Base-by-base conservation (phyloP, 2,113 vertebrate species). In the Psilopogon haemacephalus region DNA sequence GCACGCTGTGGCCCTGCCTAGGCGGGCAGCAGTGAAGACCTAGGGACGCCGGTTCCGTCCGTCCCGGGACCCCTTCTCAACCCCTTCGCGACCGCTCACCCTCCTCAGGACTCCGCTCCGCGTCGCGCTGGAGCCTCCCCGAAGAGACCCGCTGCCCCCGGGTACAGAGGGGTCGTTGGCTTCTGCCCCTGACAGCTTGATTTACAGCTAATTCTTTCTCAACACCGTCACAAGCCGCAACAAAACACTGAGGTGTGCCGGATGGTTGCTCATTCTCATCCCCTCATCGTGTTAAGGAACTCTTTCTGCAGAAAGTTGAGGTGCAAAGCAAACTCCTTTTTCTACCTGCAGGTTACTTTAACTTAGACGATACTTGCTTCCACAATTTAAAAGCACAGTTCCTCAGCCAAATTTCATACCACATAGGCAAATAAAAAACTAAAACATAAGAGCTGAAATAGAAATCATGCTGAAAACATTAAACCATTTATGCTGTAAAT, bases 391-490 rank as follows among this genome's bases (percentile, higher is more conserved):
- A 81, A 83, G 11, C 55, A 76, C 67, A 44, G 17, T 24, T 93
- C 65, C 70, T 67, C 42, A 74, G 83, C 80, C 91, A 94, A 84
- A 87, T 89, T 89, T 94, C 86, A 73, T 84, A 74, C 33, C 94
- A 62, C 50, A 19, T 4, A 82, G 69, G 50, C 75, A 95, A 94
- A 89, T 91, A 63, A 74, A 93, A 93, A 35, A 18, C 23, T 27
- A 86, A 92, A 88, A 56, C 37, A 3, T 62, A 52, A 92, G 75
- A 64, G 38, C 88, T 95, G 94, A 94, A 95, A 83, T 9, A 89
- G 91, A 96, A 96, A 86, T 92, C 55, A 48, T 17, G 81, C 54
- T 86, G 91, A 92, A 95, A 92, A 89, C 64, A 70, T 91, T 56
- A 92, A 95, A 75, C 90, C 68, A 58, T 69, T 95, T 89, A 37